Evolutionary conservation across 2,797 vertebrate genomes (phyloP), one percentile per base, ranked within the genome.

Genomic region (Adrianichthys oophorus): DNA sequence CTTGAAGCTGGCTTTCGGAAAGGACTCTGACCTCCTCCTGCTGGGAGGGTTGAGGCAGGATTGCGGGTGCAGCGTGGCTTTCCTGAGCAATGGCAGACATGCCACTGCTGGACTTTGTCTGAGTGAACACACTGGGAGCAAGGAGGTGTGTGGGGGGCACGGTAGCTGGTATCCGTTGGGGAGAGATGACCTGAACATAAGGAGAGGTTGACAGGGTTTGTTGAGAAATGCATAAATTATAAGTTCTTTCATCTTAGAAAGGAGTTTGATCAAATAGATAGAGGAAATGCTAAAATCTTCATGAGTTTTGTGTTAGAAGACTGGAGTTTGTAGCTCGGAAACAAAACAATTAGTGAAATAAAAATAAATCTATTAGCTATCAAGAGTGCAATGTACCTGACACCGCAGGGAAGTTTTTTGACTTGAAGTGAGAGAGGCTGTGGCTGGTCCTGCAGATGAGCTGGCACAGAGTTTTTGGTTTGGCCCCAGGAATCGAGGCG

Each of bases 101-200:
- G 37, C 2, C 0, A 61, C 65, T 67, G 41, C 85, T 80, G 0
- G 79, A 44, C 41, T 89, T 85, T 48, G 88, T 52, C 68, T 95
- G 94, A 24, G 82, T 73, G 78, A 97, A 98, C 56, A 95, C 91
- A 79, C 93, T 93, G 1, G 96, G 96, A 14, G 95, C 94, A 82
- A 96, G 92, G 65, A 98, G 89, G 60, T 95, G 71, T 0, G 89
- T 85, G 5, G 94, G 91, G 47, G 91, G 85, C 48, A 86, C 84
- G 0, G 93, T 89, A 54, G 93, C 92, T 3, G 94, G 92, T 60
- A 93, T 87, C 18, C 69, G 71, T 62, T 92, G 93, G 1, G 94
- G 93, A 4, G 94, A 94, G 42, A 93, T 87, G 7, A 92, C 93
- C 95, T 96, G 88, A 16, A 65, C 15, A 49, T 23, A 72, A n/a